phyloP scores from a whole-genome alignment of 2,797 vertebrate genomes.

The Anguilla pacifica region DNA sequence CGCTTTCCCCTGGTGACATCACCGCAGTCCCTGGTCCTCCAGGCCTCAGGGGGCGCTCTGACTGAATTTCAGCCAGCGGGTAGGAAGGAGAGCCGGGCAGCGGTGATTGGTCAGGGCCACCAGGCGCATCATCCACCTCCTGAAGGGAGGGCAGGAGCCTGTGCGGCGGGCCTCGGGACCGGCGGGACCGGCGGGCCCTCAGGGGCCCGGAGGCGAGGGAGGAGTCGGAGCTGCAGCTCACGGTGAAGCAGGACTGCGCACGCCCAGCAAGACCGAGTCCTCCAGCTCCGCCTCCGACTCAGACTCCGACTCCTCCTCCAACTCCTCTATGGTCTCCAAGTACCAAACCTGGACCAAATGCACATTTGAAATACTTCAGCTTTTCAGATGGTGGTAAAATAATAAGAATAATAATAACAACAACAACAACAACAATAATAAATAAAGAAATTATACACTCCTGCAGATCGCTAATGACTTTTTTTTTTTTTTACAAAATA shows the following conservation, averaged over 20 bases:
- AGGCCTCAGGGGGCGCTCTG: background rate
- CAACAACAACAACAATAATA: background rate
- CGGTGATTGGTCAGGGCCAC: background rate
- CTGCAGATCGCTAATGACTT: too few species aligned
- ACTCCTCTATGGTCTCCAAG: slow-evolving; percentile 29
- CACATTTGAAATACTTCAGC: background rate
- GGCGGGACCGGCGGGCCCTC: background rate
- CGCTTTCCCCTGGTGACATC: background rate
- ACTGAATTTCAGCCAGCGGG: too few species aligned
- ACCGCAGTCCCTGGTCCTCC: background rate
- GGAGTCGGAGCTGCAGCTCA: background rate
- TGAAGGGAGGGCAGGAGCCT: slow-evolving; percentile 1
- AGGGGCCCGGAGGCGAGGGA: background rate
- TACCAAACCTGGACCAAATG: background rate
- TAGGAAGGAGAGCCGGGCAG: background rate
- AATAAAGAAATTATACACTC: too few species aligned
- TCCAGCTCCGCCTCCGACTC: slow-evolving; percentile 1
- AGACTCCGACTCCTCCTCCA: background rate
- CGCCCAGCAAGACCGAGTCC: slow-evolving; percentile 1
- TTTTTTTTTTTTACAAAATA: background rate
- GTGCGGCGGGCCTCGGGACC: background rate
- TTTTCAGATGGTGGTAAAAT: background rate
- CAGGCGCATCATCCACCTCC: background rate
- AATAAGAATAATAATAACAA: background rate
- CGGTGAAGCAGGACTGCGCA: slow-evolving; percentile 16